Percentiles rank a stretch among this genome's conserved stretches.
Conservation (phyloP, 2,888 invertebrate species). For the Spodoptera exigua region DNA sequence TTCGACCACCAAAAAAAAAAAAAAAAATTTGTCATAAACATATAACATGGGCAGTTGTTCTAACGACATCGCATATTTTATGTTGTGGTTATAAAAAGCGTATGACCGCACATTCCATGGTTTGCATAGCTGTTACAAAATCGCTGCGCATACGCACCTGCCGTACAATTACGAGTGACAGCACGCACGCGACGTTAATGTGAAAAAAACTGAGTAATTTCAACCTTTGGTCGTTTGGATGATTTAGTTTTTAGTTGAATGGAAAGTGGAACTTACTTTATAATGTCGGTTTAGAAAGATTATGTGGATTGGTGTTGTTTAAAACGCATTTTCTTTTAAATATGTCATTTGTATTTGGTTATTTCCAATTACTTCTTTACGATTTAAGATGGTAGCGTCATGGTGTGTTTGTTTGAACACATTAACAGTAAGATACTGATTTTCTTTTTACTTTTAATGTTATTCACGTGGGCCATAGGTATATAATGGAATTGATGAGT, state of each 20-base stretch:
- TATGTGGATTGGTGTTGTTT: slow-evolving; percentile 13
- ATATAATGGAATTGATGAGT: no score
- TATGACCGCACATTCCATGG: slow-evolving; percentile 54
- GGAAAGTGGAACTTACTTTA: slow-evolving; percentile 26
- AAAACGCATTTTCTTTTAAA: slow-evolving; percentile 1
- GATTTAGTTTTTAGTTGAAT: slow-evolving; percentile 39
- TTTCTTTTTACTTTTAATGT: no score
- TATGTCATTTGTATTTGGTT: no score
- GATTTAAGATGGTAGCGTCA: no score
- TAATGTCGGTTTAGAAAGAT: slow-evolving; percentile 19
- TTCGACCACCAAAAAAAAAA: slow-evolving; percentile 34
- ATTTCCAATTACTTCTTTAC: no score
- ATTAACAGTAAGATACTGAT: no score
- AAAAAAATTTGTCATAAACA: slow-evolving; percentile 31
- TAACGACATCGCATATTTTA: slow-evolving; percentile 51
- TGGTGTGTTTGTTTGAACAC: no score
- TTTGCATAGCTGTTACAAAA: slow-evolving; percentile 58
- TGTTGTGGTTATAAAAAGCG: slow-evolving; percentile 39
- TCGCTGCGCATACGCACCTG: slow-evolving; percentile 52
- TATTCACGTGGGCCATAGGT: no score
- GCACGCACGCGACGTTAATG: slow-evolving; percentile 50
- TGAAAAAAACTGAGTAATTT: slow-evolving; percentile 52
- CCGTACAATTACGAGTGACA: slow-evolving; percentile 47
- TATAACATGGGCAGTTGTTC: slow-evolving; percentile 16
- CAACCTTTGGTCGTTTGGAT: slow-evolving; percentile 29